Evolutionary conservation across 2,888 invertebrate species (phyloP).

Genomic region (Cheilosia grossa): DNA sequence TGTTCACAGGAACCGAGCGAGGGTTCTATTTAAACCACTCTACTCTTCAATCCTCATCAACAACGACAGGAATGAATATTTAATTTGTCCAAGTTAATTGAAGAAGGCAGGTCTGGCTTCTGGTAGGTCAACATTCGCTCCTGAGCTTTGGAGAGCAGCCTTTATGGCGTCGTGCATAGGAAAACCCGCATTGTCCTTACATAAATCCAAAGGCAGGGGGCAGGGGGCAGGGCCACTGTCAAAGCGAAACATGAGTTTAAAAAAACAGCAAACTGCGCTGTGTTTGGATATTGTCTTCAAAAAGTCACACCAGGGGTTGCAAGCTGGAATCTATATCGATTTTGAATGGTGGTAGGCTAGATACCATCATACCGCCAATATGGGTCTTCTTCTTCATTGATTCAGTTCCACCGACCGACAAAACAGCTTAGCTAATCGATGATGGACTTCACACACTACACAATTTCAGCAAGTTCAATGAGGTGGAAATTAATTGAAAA

Average conservation of each 20-base stretch:
- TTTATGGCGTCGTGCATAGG: constrained; percentile 24
- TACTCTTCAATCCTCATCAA: constrained; percentile 27
- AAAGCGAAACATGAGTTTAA: constrained; percentile 32
- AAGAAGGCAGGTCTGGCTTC: constrained; percentile 38
- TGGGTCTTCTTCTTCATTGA: constrained; percentile 54
- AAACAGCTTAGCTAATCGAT: constrained; percentile 59
- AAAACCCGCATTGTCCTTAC: constrained; percentile 60
- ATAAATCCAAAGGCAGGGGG: constrained; percentile 11
- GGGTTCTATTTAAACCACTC: constrained; percentile 4
- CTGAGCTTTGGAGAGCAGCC: constrained; percentile 17
- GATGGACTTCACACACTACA: constrained; percentile 62
- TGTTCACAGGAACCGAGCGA: constrained; percentile 12
- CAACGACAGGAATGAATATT: constrained; percentile 59
- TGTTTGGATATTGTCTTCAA: constrained; percentile 3
- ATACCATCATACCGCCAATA: constrained; percentile 1
- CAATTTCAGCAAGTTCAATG: constrained; percentile 38
- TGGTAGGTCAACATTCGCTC: constrained; percentile 49
- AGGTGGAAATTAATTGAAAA: constrained; percentile 40
- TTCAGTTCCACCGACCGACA: constrained; percentile 14
- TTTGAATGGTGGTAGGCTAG: constrained; percentile 34
- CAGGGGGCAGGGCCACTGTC: constrained; percentile 34
- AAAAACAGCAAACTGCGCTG: constrained; percentile 12
- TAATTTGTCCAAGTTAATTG: constrained; percentile 63
- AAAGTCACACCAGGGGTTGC: constrained; percentile 28
- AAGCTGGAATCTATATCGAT: constrained; percentile 50